phyloP scores from a whole-genome alignment of 2,797 vertebrate species.

The Euphonia xanthogaster region DNA sequence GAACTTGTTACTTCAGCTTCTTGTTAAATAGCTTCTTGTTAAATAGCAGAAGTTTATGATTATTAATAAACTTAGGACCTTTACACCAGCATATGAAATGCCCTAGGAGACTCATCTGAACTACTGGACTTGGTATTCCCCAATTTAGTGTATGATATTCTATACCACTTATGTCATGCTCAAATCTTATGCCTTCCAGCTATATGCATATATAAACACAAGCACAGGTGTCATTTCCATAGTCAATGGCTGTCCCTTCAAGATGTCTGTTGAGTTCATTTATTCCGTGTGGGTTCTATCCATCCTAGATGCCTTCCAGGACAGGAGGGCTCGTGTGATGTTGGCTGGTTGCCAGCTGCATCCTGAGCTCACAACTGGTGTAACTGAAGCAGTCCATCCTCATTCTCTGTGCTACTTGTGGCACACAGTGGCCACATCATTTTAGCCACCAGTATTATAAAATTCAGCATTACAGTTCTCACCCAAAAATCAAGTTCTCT shows the following conservation, averaged over 20 bases:
- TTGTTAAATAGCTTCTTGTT: background rate
- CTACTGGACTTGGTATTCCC: background rate
- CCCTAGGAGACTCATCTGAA: background rate
- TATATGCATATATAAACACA: background rate
- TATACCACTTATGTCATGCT: background rate
- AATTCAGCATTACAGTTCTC: background rate
- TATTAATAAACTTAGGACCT: conserved; percentile 15
- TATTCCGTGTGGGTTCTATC: background rate
- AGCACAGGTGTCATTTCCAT: background rate
- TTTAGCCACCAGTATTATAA: background rate
- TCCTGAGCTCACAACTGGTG: accelerated
- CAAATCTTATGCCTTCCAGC: background rate
- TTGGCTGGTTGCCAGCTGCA: background rate
- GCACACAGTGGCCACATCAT: background rate
- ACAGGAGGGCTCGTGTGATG: background rate
- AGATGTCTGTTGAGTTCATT: background rate
- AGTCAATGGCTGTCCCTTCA: background rate
- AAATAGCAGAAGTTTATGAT: background rate
- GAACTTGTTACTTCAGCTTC: too few species aligned
- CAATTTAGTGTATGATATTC: background rate
- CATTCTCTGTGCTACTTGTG: background rate
- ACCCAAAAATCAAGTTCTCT: background rate
- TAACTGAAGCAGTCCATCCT: background rate
- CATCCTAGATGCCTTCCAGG: background rate
- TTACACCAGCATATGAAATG: background rate